Evolutionary conservation across 2,797 vertebrate genomes (phyloP).

Genomic region (Picus viridis): DNA sequence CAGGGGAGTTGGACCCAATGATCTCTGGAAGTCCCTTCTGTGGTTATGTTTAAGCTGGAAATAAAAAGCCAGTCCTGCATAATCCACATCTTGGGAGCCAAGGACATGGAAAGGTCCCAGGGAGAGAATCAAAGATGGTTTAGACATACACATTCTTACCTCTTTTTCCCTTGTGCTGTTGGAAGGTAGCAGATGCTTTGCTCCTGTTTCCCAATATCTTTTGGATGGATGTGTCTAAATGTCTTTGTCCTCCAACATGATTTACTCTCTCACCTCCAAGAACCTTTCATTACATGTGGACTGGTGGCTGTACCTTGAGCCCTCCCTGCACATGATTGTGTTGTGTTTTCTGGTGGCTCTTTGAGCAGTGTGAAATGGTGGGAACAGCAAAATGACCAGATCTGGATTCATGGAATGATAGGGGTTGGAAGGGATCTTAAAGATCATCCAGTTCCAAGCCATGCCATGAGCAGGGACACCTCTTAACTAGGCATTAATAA

Average conservation of each 20-base stretch:
- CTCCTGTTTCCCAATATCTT: neutral
- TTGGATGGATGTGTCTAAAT: neutral
- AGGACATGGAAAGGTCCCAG: neutral
- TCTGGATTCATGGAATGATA: neutral
- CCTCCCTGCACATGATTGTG: neutral
- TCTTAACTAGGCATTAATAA: too few relatives aligned
- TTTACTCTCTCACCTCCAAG: neutral
- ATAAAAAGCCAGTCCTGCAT: too few relatives aligned
- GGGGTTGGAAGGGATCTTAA: too few relatives aligned
- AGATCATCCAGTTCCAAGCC: too few relatives aligned
- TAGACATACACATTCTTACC: neutral
- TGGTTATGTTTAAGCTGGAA: too few relatives aligned
- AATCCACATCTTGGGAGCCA: neutral
- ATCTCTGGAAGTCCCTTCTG: too few relatives aligned
- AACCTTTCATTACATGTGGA: neutral
- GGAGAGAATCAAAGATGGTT: neutral
- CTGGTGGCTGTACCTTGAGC: neutral
- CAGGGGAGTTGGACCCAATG: too few relatives aligned
- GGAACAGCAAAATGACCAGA: neutral
- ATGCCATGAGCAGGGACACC: too few relatives aligned
- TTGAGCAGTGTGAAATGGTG: neutral
- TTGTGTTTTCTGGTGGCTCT: neutral
- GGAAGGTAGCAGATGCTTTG: neutral
- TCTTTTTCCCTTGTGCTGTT: neutral
- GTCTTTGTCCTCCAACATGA: neutral